Percentiles rank a stretch among this genome's conserved stretches.
Evolutionary conservation across 1,140 invertebrate genomes (phyloP).

Genomic region (Acromyrmex echinatior): DNA sequence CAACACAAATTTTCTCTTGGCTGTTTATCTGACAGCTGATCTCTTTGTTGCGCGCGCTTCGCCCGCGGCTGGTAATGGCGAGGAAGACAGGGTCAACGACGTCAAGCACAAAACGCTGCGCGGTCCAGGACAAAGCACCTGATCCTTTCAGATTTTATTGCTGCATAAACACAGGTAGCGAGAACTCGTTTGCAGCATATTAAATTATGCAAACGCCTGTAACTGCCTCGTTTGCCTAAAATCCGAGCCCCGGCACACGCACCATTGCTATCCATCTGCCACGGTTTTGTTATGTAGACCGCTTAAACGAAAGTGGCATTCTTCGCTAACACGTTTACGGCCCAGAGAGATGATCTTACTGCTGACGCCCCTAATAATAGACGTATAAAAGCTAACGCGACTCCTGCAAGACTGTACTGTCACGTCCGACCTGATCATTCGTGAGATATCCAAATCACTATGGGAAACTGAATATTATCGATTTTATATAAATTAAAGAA

Average conservation of each 20-base stretch:
- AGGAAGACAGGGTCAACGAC: constrained; percentile 63
- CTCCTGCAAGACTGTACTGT: constrained; percentile 43
- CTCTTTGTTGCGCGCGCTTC: constrained; percentile 63
- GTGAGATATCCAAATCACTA: constrained; percentile 52
- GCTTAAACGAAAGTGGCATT: constrained; percentile 63
- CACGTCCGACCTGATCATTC: constrained; percentile 43
- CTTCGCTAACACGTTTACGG: constrained; percentile 65
- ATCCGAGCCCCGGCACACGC: constrained; percentile 61
- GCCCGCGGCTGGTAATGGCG: constrained; percentile 63
- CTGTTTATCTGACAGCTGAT: constrained; percentile 65
- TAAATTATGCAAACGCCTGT: constrained; percentile 66
- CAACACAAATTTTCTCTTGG: constrained; percentile 64
- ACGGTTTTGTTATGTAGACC: constrained; percentile 60
- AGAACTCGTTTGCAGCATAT: constrained; percentile 63
- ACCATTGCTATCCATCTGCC: constrained; percentile 65
- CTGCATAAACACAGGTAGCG: constrained; percentile 64
- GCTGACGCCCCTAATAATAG: constrained; percentile 63
- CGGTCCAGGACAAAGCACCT: constrained; percentile 63
- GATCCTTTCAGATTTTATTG: constrained; percentile 65
- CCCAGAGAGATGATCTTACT: constrained; percentile 58
- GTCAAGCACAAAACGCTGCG: constrained; percentile 59
- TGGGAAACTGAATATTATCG: constrained; percentile 14
- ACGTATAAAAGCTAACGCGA: constrained; percentile 65
- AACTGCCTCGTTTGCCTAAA: constrained; percentile 65
- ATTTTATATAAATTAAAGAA: neutral